These are phyloP conservation scores for Euspilapteryx auroguttella DNA, from an alignment of 2,888 invertebrate genomes.

Conservation along the genomic window DNA sequence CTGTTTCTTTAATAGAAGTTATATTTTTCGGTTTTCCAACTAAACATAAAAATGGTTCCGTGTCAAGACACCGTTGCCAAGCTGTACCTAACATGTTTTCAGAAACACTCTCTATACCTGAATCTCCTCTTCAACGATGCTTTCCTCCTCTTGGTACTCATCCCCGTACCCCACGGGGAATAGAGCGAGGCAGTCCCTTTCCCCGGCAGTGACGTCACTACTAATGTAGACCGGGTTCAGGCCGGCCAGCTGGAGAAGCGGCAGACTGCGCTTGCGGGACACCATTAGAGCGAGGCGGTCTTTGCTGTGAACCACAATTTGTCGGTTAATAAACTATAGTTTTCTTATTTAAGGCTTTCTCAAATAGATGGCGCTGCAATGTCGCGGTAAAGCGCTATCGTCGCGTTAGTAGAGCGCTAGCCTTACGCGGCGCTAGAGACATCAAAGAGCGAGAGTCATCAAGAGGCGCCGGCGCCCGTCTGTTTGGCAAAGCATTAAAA, in stretches of 20 bases:
- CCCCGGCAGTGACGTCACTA: conserved; percentile 25
- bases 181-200: conserved; percentile 33
- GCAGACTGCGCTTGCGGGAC: conserved; percentile 36
- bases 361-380: too few relatives aligned
- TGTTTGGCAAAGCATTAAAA: too few relatives aligned
- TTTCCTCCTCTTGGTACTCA: conserved; percentile 26
- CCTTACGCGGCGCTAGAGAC: too few relatives aligned
- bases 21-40: too few relatives aligned
- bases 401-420: too few relatives aligned
- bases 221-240: conserved; percentile 42
- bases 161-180: conserved; percentile 51
- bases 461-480: too few relatives aligned
- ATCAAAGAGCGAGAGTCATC: background rate
- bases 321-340: background rate
- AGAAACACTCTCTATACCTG: too few relatives aligned
- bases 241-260: conserved; percentile 37
- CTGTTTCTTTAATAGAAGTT: too few relatives aligned
- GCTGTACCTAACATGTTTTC: too few relatives aligned
- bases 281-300: conserved; percentile 47
- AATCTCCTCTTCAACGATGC: background rate
- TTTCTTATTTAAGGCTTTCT: background rate
- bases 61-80: too few relatives aligned
- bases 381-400: too few relatives aligned
- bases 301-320: conserved; percentile 15
- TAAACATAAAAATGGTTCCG: too few relatives aligned